phyloP scores from a whole-genome alignment of 2,797 vertebrate species.

The Cyclopterus lumpus region DNA sequence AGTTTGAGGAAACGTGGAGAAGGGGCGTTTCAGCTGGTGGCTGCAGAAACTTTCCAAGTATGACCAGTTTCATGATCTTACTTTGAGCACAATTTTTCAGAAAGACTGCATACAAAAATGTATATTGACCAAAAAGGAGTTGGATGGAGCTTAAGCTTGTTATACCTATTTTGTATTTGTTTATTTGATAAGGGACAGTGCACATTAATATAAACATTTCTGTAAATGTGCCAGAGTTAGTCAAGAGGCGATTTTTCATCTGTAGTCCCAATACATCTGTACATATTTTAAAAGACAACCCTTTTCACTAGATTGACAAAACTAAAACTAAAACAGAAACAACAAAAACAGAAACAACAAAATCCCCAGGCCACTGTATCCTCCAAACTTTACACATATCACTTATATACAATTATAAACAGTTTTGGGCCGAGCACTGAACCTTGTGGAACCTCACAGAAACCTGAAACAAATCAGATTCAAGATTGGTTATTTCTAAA shows the following conservation, averaged over 20 bases:
- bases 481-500: background rate
- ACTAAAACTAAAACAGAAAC: background rate
- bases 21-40: slow-evolving; percentile 75
- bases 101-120: background rate
- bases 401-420: background rate
- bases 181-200: too few relatives aligned
- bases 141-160: background rate
- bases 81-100: background rate
- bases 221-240: too few relatives aligned
- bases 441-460: background rate
- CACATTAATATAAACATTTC: too few relatives aligned
- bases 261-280: too few relatives aligned
- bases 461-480: background rate
- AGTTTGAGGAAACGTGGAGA: slow-evolving; percentile 78
- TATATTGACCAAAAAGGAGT: background rate
- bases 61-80: background rate
- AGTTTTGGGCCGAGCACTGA: background rate
- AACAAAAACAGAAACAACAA: background rate
- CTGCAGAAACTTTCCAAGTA: slow-evolving; percentile 77
- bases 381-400: background rate
- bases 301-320: background rate
- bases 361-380: background rate
- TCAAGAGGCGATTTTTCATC: too few relatives aligned
- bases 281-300: background rate
- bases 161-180: too few relatives aligned